A percentile compares a stretch with the other conserved stretches of the same genome.
These are phyloP conservation scores for Mesorhabditis belari DNA, from an alignment of 2,888 invertebrate species.

Conservation along the genomic window DNA sequence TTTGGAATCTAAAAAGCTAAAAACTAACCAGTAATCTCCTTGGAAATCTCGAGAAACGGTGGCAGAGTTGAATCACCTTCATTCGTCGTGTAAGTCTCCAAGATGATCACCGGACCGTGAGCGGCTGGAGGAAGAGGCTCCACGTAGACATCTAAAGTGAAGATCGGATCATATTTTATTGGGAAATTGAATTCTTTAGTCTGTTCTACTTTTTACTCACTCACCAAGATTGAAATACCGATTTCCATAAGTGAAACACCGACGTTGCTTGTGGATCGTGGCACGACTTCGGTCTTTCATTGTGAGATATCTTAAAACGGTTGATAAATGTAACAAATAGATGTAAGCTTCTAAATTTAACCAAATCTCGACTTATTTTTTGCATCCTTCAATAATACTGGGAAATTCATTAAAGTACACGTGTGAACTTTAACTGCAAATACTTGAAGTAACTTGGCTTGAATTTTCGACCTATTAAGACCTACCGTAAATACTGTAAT, in stretches of 20 bases:
- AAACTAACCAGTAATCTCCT: neutral
- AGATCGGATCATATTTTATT: conserved; percentile 21
- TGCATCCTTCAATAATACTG: too few species aligned
- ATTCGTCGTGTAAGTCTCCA: conserved; percentile 50
- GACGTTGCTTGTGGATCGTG: conserved; percentile 36
- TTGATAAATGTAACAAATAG: too few species aligned
- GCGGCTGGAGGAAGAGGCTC: conserved; percentile 44
- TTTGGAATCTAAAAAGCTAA: too few species aligned
- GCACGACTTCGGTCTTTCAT: conserved; percentile 42
- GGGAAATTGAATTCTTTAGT: neutral
- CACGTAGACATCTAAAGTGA: conserved; percentile 48
- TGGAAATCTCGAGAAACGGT: conserved; percentile 38
- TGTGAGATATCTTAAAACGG: conserved; percentile 18
- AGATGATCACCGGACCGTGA: conserved; percentile 40
- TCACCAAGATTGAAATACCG: conserved; percentile 12
- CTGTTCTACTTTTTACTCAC: neutral
- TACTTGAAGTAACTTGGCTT: too few species aligned
- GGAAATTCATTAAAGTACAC: too few species aligned
- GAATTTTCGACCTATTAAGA: too few species aligned
- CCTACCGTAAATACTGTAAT: too few species aligned
- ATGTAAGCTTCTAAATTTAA: too few species aligned
- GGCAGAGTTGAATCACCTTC: conserved; percentile 29
- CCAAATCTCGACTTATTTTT: too few species aligned
- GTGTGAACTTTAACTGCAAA: too few species aligned
- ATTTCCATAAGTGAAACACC: conserved; percentile 47